Conservation (phyloP, 2,888 invertebrate genomes). For the Ophion obscuratus region DNA sequence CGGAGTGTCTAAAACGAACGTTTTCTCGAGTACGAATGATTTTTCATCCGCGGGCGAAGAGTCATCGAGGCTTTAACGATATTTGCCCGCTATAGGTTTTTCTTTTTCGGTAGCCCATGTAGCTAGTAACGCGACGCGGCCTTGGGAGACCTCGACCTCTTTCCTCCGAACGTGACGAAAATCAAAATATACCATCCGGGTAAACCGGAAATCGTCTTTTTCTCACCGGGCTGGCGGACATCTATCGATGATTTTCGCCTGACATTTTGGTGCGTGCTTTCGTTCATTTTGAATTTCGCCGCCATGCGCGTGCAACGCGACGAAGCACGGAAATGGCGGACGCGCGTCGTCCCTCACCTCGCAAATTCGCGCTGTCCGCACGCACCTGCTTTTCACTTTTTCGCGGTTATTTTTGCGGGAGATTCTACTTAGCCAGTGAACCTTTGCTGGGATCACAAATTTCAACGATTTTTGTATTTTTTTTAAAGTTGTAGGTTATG, state of each 20-base stretch:
- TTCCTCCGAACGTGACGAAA: neutral
- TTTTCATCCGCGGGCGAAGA: conserved; percentile 29
- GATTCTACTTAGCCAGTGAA: neutral
- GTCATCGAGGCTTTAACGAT: conserved; percentile 30
- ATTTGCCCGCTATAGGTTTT: conserved; percentile 14
- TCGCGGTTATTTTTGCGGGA: neutral
- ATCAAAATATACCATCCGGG: conserved; percentile 7
- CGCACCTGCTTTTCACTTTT: neutral
- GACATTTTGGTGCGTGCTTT: neutral
- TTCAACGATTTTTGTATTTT: neutral
- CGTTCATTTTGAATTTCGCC: neutral
- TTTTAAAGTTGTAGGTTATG: neutral
- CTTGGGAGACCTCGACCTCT: conserved; percentile 45
- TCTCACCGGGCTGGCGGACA: no score
- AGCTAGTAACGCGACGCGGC: conserved; percentile 5
- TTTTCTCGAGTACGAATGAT: conserved; percentile 54
- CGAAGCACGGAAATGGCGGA: neutral
- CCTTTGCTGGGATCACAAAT: neutral
- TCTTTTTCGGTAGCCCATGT: neutral
- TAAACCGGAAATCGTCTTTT: neutral
- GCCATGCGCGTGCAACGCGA: neutral
- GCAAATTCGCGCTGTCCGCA: neutral
- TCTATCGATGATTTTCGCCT: neutral
- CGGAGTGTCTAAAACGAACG: conserved; percentile 66
- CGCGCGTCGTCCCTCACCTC: neutral